A percentile compares a stretch with the other conserved stretches of the same genome.
Conservation (phyloP, 2,888 invertebrate genomes). For the Erebia ligea region DNA sequence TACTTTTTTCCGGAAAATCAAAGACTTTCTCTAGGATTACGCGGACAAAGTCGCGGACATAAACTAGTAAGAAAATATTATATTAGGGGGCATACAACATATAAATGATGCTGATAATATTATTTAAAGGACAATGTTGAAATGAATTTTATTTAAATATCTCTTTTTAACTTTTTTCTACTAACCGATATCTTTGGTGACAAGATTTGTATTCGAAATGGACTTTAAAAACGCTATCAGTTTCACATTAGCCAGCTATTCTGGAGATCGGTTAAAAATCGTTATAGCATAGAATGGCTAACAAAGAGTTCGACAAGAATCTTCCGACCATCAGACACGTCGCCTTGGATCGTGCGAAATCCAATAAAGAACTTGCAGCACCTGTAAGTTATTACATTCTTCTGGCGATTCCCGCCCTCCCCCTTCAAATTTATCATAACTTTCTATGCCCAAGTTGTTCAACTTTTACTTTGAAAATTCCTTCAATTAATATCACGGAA, state of each 20-base stretch:
- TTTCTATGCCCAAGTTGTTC: constrained; percentile 73
- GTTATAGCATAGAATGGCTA: constrained; percentile 62
- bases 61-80: too few species aligned
- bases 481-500: constrained; percentile 72
- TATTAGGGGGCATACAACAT: too few species aligned
- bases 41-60: too few species aligned
- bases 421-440: constrained; percentile 70
- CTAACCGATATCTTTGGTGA: background rate
- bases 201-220: background rate
- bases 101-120: too few species aligned
- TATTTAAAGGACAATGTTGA: background rate
- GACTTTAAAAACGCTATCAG: background rate
- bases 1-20: background rate
- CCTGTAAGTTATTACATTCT: constrained; percentile 83
- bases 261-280: constrained; percentile 53
- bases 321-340: constrained; percentile 79
- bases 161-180: background rate
- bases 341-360: constrained; percentile 78
- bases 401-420: constrained; percentile 70
- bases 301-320: constrained; percentile 79
- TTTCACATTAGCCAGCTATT: constrained; percentile 33
- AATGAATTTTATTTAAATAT: background rate
- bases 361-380: constrained; percentile 81
- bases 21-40: background rate
- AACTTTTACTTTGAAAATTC: constrained; percentile 77